Evolutionary conservation across 2,113 vertebrate species (phyloP).

Genomic region (Zingel zingel): DNA sequence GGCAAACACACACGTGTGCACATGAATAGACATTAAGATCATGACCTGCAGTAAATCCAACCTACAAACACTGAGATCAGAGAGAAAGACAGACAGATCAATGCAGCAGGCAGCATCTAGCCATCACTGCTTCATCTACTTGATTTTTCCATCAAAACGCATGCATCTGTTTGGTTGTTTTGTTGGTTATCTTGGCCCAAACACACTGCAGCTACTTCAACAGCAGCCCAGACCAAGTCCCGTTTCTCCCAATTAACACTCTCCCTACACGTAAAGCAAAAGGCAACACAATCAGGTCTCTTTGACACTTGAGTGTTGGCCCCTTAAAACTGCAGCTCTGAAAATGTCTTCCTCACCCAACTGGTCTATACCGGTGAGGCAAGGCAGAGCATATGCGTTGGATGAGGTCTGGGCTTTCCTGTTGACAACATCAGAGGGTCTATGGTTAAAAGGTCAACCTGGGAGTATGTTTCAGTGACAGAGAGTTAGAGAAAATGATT

Average conservation of each 20-base stretch:
- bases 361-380: conserved; percentile 37
- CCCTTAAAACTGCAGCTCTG: conserved; percentile 17
- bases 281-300: neutral
- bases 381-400: conserved; percentile 8
- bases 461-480: conserved; percentile 55
- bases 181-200: conserved; percentile 40
- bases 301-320: neutral
- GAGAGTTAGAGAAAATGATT: conserved; percentile 50
- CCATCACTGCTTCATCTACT: conserved; percentile 33
- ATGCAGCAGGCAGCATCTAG: conserved; percentile 30
- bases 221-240: conserved; percentile 68
- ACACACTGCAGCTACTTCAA: conserved; percentile 46
- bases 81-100: conserved; percentile 48
- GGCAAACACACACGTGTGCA: conserved; percentile 19
- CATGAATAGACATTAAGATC: conserved; percentile 23
- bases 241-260: neutral
- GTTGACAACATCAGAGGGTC: conserved; percentile 54
- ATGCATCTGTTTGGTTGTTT: conserved; percentile 60
- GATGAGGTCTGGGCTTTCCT: conserved; percentile 72
- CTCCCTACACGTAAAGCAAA: neutral
- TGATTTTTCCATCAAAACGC: conserved; percentile 40
- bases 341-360: conserved; percentile 33
- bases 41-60: conserved; percentile 34
- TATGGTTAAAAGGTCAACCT: conserved; percentile 54
- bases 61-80: conserved; percentile 36